Base-by-base conservation (phyloP, 2,888 invertebrate genomes). In the Pandemis corylana region DNA sequence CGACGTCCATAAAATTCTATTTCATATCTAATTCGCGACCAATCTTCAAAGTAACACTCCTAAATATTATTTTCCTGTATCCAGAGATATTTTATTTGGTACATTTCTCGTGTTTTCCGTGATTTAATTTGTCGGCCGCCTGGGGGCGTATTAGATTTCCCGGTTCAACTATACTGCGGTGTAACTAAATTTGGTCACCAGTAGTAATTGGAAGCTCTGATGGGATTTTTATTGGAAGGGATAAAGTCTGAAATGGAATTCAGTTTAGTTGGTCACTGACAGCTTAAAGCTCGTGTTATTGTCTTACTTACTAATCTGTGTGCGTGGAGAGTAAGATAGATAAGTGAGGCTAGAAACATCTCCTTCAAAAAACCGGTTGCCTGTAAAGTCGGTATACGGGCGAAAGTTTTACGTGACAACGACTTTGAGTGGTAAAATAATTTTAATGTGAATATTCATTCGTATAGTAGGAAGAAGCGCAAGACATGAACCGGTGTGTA, bases 121-220 rank as follows among this genome's bases (percentile, higher is more conserved):
- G 71, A 75, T 75, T 71, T 75, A 75, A 75, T 75, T 75, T 75
- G 71, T 71, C 75, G 49, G 64, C 15, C 42, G 59, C 72, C 71
- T 46, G 53, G 46, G 44, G 67, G 59, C 9, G 63, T 62, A 66
- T 75, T 75, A 67, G 71, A 75, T 70, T 66, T 67, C 74, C 69
- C 28, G 53, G 20, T 41, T 59, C 59, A 59, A 10, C 28, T 56
- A 59, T 74, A 74, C 66, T 69, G 63, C 62, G 69, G 69, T 44
- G 53, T 75, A 75, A 75, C 75, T 66, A 53, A 15, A 53, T 75
- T 75, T 62, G 75, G 67, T 28, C 68, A 41, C 68, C 71, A 75
- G 67, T 75, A 75, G 71, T 71, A 75, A 75, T 75, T 75, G 75
- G 49, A 28, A 36, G 44, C 41, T 62, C n/a, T 67, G 71, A 71